phyloP scores from a whole-genome alignment of 2,113 vertebrate genomes.

The Leiothrix lutea region DNA sequence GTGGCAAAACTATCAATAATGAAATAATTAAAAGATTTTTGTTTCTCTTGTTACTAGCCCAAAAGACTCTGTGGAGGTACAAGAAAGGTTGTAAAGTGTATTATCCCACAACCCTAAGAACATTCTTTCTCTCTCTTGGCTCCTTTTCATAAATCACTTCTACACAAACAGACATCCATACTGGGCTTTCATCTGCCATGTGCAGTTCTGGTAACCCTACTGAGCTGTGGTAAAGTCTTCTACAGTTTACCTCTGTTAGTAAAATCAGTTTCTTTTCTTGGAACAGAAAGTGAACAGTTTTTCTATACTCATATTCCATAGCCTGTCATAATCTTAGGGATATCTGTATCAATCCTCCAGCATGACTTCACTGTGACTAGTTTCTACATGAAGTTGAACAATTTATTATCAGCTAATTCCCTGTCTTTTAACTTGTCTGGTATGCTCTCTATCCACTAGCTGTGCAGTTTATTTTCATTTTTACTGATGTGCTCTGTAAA shows the following conservation, averaged over 20 bases:
- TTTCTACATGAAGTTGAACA: background rate
- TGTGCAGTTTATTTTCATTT: background rate
- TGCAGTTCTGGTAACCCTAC: background rate
- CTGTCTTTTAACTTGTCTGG: background rate
- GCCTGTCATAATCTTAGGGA: background rate
- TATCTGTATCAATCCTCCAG: background rate
- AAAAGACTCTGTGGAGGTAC: background rate
- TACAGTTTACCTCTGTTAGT: background rate
- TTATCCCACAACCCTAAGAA: background rate
- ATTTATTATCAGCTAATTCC: background rate
- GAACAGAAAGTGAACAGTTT: background rate
- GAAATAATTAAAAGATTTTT: background rate
- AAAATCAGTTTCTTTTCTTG: background rate
- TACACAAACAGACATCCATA: background rate
- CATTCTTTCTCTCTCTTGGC: background rate
- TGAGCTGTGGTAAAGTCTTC: background rate
- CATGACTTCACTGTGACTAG: background rate
- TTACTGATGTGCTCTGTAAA: background rate
- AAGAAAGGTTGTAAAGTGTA: background rate
- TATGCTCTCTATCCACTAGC: background rate
- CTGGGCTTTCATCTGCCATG: background rate
- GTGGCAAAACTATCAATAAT: background rate
- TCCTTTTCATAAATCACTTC: background rate
- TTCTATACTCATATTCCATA: background rate
- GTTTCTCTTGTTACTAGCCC: background rate